A percentile compares a stretch with the other conserved stretches of the same genome.
These are phyloP conservation scores for Meiosimyza decipiens DNA, from an alignment of 2,888 invertebrate genomes.

Conservation along the genomic window DNA sequence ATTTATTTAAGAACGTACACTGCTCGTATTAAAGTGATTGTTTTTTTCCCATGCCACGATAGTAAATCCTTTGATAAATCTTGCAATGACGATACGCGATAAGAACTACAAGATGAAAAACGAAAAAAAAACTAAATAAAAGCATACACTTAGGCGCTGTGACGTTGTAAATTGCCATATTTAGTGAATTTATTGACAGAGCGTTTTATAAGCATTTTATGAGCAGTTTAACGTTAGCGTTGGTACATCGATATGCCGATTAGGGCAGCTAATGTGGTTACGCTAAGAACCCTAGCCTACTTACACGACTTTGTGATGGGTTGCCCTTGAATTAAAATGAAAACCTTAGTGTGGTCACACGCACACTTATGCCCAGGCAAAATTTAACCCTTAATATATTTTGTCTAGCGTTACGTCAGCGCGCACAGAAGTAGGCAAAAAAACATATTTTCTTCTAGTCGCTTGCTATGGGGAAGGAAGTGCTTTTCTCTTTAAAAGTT, in stretches of 20 bases:
- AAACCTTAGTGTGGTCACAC: slow-evolving; percentile 27
- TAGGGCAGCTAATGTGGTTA: slow-evolving; percentile 35
- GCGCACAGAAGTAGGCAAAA: neutral
- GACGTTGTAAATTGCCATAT: slow-evolving; percentile 12
- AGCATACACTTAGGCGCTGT: neutral
- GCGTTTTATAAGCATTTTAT: slow-evolving; percentile 56
- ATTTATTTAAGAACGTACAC: too few relatives aligned
- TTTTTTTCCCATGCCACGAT: neutral
- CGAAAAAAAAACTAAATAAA: slow-evolving; percentile 6
- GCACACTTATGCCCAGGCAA: neutral
- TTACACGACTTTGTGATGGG: neutral
- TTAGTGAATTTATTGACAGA: slow-evolving; percentile 53
- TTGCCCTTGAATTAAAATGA: slow-evolving; percentile 10
- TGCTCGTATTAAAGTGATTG: too few relatives aligned
- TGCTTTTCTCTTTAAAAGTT: slow-evolving; percentile 4
- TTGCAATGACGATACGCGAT: neutral
- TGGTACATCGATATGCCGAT: slow-evolving; percentile 31
- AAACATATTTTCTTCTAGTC: neutral
- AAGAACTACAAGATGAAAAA: slow-evolving; percentile 13
- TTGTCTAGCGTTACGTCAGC: neutral
- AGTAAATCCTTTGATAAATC: slow-evolving; percentile 28
- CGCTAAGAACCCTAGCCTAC: neutral
- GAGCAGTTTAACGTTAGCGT: slow-evolving; percentile 36
- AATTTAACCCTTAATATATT: neutral
- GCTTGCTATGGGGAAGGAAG: neutral